Percentiles rank a stretch among this genome's conserved stretches.
These are phyloP conservation scores for Dyspetes luteomarginatus DNA, from an alignment of 2,888 invertebrate species.

Conservation along the genomic window DNA sequence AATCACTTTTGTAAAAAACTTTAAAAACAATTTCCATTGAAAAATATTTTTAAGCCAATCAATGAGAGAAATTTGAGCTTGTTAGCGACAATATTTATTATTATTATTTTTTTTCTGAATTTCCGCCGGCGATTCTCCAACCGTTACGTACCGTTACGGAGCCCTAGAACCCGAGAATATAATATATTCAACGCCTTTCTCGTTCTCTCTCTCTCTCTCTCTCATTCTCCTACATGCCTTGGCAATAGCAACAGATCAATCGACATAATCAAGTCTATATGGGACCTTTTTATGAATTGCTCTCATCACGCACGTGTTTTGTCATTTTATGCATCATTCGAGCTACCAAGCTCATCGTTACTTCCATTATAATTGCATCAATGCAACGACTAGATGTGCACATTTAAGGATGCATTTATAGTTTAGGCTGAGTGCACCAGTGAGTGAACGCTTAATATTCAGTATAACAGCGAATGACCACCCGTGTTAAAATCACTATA, in stretches of 20 bases:
- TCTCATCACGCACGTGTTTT: neutral
- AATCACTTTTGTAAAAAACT: too few species aligned
- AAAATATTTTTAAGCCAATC: too few species aligned
- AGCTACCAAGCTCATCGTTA: conserved; percentile 30
- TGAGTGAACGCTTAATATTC: too few species aligned
- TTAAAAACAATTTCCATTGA: too few species aligned
- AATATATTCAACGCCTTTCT: conserved; percentile 5
- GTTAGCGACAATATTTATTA: too few species aligned
- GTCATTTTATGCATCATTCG: conserved; percentile 27
- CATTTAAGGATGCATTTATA: neutral
- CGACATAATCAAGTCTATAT: conserved; percentile 2
- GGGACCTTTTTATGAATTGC: neutral
- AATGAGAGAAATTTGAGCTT: too few species aligned
- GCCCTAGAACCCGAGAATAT: conserved; percentile 55
- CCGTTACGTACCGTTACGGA: conserved; percentile 76
- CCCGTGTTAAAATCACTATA: too few species aligned
- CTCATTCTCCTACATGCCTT: neutral
- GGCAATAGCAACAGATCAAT: neutral
- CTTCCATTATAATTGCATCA: conserved; percentile 38
- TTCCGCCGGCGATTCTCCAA: conserved; percentile 72
- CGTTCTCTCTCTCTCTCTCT: neutral
- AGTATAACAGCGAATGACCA: too few species aligned
- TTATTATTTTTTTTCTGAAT: too few species aligned
- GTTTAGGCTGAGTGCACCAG: neutral
- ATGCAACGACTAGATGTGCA: neutral